Conservation (phyloP, 2,888 invertebrate genomes). For the Gibbula magus region DNA sequence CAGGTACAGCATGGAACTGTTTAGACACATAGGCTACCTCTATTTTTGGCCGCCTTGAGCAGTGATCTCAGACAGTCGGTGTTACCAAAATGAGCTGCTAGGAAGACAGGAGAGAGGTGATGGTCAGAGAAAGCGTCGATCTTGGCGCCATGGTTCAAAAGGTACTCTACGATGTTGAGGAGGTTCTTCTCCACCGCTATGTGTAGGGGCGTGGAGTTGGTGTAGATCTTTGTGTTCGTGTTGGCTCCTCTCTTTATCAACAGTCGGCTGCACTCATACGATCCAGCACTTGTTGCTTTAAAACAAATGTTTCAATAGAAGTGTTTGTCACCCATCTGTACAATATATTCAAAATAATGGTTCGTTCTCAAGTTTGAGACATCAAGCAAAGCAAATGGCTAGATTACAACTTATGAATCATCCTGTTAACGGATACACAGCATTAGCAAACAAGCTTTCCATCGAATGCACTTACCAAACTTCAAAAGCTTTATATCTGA, state of each 20-base stretch:
- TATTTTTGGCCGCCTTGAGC: conserved; percentile 56
- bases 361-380: too few relatives aligned
- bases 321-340: too few relatives aligned
- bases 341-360: too few relatives aligned
- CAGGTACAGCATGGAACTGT: not conserved
- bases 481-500: too few relatives aligned
- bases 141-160: conserved; percentile 60
- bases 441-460: too few relatives aligned
- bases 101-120: conserved; percentile 71
- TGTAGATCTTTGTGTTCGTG: conserved; percentile 60
- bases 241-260: conserved; percentile 62
- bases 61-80: conserved; percentile 64
- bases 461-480: too few relatives aligned
- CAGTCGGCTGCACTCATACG: conserved; percentile 55
- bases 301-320: not conserved
- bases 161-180: conserved; percentile 43
- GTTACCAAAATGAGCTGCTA: conserved; percentile 71
- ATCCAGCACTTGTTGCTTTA: conserved; percentile 55
- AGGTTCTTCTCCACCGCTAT: conserved; percentile 57
- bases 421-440: too few relatives aligned
- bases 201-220: conserved; percentile 66
- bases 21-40: conserved; percentile 43
- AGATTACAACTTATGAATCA: too few relatives aligned
- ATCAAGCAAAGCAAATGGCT: too few relatives aligned
- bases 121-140: conserved; percentile 60